Conservation (phyloP, 2,113 vertebrate species). For the Sapayoa aenigma region DNA sequence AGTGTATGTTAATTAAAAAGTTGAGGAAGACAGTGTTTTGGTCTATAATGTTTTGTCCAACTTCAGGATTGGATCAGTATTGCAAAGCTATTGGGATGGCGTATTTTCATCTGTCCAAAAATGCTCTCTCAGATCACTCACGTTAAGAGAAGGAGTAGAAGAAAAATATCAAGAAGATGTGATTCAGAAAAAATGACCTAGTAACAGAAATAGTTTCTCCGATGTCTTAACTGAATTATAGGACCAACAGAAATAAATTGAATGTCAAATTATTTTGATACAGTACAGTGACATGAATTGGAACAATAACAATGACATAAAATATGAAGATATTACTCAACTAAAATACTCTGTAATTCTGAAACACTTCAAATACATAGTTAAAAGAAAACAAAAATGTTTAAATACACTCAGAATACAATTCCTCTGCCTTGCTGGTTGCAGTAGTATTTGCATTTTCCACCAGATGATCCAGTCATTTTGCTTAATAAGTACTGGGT, state of each 20-base stretch:
- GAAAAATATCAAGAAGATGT: neutral
- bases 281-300: neutral
- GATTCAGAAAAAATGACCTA: neutral
- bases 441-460: neutral
- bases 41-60: neutral
- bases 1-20: neutral
- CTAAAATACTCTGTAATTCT: neutral
- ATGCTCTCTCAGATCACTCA: neutral
- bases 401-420: neutral
- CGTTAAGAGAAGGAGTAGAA: neutral
- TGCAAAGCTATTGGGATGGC: neutral
- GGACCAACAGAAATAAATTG: neutral
- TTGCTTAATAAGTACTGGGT: neutral
- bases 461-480: accelerated
- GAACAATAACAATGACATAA: neutral
- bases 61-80: neutral
- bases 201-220: neutral
- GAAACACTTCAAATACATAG: neutral
- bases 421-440: neutral
- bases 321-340: neutral
- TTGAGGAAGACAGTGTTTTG: neutral
- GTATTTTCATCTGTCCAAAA: neutral
- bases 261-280: neutral
- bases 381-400: neutral
- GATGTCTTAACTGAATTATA: neutral